These are phyloP conservation scores for Trichogramma dendrolimi DNA, from an alignment of 2,888 invertebrate genomes.

Conservation along the genomic window DNA sequence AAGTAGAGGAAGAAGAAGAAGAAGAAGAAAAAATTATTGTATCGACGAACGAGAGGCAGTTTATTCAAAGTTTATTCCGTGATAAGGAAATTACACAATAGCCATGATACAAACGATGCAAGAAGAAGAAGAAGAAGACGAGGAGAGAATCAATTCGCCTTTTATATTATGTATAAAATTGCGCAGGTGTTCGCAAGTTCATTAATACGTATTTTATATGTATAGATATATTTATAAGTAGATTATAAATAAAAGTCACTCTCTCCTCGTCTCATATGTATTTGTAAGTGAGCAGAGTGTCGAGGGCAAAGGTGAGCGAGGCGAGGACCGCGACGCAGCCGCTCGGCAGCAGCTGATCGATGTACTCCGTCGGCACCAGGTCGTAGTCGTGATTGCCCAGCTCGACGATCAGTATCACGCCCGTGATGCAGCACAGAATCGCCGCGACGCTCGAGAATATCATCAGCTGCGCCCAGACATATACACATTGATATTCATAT, in stretches of 20 bases:
- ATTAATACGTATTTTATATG: too few species aligned
- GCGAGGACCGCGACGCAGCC: slow-evolving; percentile 63
- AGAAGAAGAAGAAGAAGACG: too few species aligned
- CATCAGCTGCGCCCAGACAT: slow-evolving; percentile 47
- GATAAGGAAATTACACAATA: too few species aligned
- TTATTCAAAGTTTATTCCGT: too few species aligned
- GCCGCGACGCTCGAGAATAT: slow-evolving; percentile 62
- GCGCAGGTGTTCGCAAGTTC: too few species aligned
- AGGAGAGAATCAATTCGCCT: too few species aligned
- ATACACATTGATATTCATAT: slow-evolving; percentile 15
- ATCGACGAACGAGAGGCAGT: too few species aligned
- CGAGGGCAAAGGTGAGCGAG: slow-evolving; percentile 59
- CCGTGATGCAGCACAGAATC: slow-evolving; percentile 62
- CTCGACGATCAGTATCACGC: slow-evolving; percentile 48
- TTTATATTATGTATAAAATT: too few species aligned
- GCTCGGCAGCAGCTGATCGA: slow-evolving; percentile 61
- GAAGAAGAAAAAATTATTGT: too few species aligned
- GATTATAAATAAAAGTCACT: background rate
- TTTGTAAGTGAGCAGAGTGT: slow-evolving; percentile 58
- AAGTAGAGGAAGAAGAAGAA: too few species aligned
- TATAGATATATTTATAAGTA: too few species aligned
- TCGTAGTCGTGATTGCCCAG: slow-evolving; percentile 49
- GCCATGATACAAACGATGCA: too few species aligned
- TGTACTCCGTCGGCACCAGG: slow-evolving; percentile 55
- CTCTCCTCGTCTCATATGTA: slow-evolving; percentile 26